Evolutionary conservation across 1,140 invertebrate genomes (phyloP).

Genomic region (Drosophila nikananu): DNA sequence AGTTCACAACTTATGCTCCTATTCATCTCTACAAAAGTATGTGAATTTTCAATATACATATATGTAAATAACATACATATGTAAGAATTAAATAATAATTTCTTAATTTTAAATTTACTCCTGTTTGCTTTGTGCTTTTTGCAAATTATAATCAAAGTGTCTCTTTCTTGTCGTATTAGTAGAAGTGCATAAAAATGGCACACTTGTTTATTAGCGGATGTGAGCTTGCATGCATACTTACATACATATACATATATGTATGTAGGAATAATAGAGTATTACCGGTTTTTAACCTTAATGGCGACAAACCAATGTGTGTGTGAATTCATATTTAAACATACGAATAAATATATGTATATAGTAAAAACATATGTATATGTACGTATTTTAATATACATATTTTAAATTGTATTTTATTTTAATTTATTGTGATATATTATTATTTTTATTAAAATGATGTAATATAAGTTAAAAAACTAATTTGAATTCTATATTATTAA

Average conservation of each 20-base stretch:
- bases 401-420: too few relatives aligned
- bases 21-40: background rate
- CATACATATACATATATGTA: background rate
- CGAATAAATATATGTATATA: background rate
- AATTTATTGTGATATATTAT: too few relatives aligned
- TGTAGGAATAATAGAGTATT: background rate
- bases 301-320: background rate
- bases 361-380: too few relatives aligned
- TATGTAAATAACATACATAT: background rate
- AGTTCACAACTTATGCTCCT: background rate
- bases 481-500: too few relatives aligned
- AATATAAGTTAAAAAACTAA: too few relatives aligned
- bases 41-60: background rate
- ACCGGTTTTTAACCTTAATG: background rate
- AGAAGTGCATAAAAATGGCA: slow-evolving; percentile 1
- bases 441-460: too few relatives aligned
- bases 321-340: background rate
- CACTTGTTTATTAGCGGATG: slow-evolving; percentile 6
- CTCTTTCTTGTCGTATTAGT: background rate
- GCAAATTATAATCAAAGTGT: background rate
- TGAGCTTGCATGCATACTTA: background rate
- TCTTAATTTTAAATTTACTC: background rate
- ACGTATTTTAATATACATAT: too few relatives aligned
- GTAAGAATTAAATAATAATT: background rate
- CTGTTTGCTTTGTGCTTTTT: background rate